Evolutionary conservation across 2,888 invertebrate genomes (phyloP).

Genomic region (Temnothorax ravouxi): DNA sequence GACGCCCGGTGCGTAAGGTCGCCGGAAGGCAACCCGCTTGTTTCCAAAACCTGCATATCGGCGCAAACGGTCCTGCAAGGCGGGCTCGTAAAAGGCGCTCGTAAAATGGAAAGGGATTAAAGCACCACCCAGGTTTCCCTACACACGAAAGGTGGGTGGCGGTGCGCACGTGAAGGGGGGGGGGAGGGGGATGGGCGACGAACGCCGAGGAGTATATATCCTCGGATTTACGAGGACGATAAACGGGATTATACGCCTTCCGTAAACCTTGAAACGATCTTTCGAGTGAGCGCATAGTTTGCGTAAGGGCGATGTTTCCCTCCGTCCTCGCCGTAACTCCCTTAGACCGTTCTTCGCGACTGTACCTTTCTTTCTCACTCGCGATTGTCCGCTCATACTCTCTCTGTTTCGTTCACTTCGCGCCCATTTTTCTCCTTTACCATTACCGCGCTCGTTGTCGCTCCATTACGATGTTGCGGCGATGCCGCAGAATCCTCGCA

Average conservation of each 20-base stretch:
- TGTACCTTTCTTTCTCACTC: conserved; percentile 28
- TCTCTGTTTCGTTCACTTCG: conserved; percentile 35
- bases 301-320: conserved; percentile 68
- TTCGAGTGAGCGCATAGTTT: conserved; percentile 81
- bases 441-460: conserved; percentile 35
- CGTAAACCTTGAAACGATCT: conserved; percentile 84
- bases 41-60: conserved; percentile 66
- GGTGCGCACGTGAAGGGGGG: not conserved
- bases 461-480: conserved; percentile 38
- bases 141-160: conserved; percentile 56
- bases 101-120: conserved; percentile 85
- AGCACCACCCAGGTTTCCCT: conserved; percentile 74
- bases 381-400: conserved; percentile 24
- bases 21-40: conserved; percentile 48
- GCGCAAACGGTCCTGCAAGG: conserved; percentile 65
- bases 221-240: conserved; percentile 85
- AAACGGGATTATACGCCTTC: conserved; percentile 84
- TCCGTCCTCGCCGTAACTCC: not conserved
- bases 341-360: not conserved
- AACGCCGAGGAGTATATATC: conserved; percentile 79
- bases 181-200: conserved; percentile 61
- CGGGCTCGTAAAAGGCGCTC: conserved; percentile 81
- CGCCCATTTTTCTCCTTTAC: conserved; percentile 48
- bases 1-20: conserved; percentile 27
- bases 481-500: conserved; percentile 35